Percentiles rank a stretch among this genome's conserved stretches.
phyloP scores from a whole-genome alignment of 2,113 vertebrate species.

The Vicugna pacos region DNA sequence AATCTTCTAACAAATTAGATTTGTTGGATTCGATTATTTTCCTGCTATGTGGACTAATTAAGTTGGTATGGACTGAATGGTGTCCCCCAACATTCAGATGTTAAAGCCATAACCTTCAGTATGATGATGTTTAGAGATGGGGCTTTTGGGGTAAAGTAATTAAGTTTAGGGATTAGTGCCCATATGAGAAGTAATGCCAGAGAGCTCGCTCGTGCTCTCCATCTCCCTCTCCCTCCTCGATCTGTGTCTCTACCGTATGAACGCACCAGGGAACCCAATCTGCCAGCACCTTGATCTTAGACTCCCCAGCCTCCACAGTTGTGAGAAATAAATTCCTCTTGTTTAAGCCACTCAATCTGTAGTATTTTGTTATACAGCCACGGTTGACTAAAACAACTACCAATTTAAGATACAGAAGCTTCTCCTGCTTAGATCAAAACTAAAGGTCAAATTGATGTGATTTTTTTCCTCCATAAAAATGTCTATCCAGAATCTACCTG shows the following conservation, averaged over 20 bases:
- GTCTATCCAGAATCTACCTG: not conserved
- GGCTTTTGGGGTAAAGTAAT: not conserved
- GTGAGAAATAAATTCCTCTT: not conserved
- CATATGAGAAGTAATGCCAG: no score
- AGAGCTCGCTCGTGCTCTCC: not conserved
- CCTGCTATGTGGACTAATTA: not conserved
- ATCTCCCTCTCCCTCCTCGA: no score
- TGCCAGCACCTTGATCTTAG: not conserved
- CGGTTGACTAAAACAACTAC: not conserved
- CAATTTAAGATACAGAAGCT: not conserved
- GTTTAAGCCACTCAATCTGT: not conserved
- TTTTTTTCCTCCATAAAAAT: not conserved
- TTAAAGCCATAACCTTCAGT: not conserved
- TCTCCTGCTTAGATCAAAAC: not conserved
- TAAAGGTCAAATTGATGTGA: not conserved
- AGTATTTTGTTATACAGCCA: not conserved
- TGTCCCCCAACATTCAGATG: not conserved
- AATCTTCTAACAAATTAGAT: not conserved
- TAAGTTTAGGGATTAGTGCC: not conserved
- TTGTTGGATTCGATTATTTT: not conserved
- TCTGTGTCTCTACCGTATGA: no score
- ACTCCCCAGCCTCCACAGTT: not conserved
- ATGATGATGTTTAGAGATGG: not conserved
- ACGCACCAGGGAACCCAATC: no score
- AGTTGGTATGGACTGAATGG: not conserved